Percentiles rank a stretch among this genome's conserved stretches.
These are phyloP conservation scores for Indri indri DNA, from an alignment of 2,113 vertebrate species.

Conservation along the genomic window DNA sequence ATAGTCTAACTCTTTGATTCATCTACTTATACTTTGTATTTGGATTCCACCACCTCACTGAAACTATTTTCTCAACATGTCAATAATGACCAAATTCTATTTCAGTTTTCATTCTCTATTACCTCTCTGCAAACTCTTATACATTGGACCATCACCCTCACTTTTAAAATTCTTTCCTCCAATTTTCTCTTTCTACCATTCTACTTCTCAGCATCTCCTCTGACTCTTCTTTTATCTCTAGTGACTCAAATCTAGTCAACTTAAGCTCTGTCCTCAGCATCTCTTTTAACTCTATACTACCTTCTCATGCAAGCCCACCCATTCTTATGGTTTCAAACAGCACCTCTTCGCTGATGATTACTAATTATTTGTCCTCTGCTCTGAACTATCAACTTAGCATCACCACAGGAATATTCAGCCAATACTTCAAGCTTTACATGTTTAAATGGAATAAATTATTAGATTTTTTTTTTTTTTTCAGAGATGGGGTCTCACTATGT, in stretches of 20 bases:
- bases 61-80: background rate
- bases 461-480: too few relatives aligned
- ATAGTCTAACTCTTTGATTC: background rate
- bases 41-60: background rate
- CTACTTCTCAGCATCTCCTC: background rate
- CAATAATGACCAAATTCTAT: background rate
- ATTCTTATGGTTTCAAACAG: background rate
- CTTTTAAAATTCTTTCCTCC: background rate
- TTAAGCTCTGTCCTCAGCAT: background rate
- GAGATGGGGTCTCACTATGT: too few relatives aligned
- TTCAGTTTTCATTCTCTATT: background rate
- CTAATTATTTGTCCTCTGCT: background rate
- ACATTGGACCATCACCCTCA: background rate
- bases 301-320: background rate
- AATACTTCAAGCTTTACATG: background rate
- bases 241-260: background rate
- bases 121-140: background rate
- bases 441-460: background rate
- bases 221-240: background rate
- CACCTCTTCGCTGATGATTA: background rate
- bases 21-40: too few relatives aligned
- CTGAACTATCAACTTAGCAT: background rate
- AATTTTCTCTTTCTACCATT: background rate
- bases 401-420: background rate
- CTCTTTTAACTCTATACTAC: background rate